phyloP scores from a whole-genome alignment of 1,140 invertebrate species.

The Apis cerana region DNA sequence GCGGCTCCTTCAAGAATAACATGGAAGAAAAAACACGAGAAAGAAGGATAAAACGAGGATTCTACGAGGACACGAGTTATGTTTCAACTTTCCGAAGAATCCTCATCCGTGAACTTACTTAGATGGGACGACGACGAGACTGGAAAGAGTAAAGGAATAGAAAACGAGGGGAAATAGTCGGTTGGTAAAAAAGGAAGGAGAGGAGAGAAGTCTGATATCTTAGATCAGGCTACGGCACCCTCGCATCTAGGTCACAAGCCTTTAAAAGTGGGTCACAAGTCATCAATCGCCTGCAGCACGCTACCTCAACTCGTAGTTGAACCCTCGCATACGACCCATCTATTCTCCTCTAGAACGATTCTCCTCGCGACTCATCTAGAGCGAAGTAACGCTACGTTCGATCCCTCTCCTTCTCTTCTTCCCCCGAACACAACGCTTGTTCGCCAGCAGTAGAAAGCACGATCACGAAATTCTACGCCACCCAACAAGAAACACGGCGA shows the following conservation, averaged over 20 bases:
- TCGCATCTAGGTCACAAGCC: slow-evolving; percentile 71
- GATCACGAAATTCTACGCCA: slow-evolving; percentile 3
- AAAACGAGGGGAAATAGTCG: slow-evolving; percentile 50
- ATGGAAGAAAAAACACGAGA: background rate
- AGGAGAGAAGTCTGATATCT: slow-evolving; percentile 66
- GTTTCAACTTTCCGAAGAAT: background rate
- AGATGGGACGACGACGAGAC: slow-evolving; percentile 23
- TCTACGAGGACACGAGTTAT: slow-evolving; percentile 11
- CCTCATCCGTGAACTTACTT: slow-evolving; percentile 23
- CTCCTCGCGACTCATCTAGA: slow-evolving; percentile 29
- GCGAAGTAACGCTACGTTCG: slow-evolving; percentile 24
- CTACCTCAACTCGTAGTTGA: slow-evolving; percentile 49
- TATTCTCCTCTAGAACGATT: slow-evolving; percentile 31
- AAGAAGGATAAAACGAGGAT: background rate
- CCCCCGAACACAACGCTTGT: background rate
- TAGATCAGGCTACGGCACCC: slow-evolving; percentile 66
- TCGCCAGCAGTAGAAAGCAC: background rate
- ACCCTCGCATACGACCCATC: slow-evolving; percentile 51
- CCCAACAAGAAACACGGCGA: background rate
- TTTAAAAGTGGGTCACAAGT: slow-evolving; percentile 76
- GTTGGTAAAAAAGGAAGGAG: slow-evolving; percentile 42
- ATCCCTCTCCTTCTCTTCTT: slow-evolving; percentile 1
- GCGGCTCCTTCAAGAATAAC: background rate
- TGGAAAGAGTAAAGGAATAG: slow-evolving; percentile 29
- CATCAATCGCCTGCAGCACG: slow-evolving; percentile 74